A percentile compares a stretch with the other conserved stretches of the same genome.
phyloP scores from a whole-genome alignment of 2,888 invertebrate species.

The Aporophyla nigra region DNA sequence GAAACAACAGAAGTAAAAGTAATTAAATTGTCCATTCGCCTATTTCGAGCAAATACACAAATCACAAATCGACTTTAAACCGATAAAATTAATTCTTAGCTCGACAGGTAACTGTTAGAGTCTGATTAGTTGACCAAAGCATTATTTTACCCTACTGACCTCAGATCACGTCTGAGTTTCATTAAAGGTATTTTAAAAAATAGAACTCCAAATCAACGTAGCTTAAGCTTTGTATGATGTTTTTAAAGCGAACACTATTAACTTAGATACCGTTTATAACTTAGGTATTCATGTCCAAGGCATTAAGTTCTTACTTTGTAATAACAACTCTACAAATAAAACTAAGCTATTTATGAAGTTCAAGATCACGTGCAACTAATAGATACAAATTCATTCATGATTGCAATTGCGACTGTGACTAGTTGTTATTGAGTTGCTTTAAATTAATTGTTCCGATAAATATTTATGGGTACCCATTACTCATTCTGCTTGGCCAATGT shows the following conservation, averaged over 20 bases:
- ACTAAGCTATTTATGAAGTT: constrained; percentile 63
- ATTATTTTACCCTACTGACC: not conserved
- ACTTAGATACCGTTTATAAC: constrained; percentile 14
- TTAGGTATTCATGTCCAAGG: constrained; percentile 18
- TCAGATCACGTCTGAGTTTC: not conserved
- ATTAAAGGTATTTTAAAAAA: too few relatives aligned
- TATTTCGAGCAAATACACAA: too few relatives aligned
- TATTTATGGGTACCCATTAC: constrained; percentile 63
- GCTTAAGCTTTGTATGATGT: not conserved
- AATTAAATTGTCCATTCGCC: too few relatives aligned
- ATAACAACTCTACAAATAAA: constrained; percentile 34
- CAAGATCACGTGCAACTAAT: constrained; percentile 66
- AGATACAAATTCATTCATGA: constrained; percentile 63
- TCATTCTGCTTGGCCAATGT: constrained; percentile 63
- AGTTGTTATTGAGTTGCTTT: constrained; percentile 49
- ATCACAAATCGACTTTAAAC: too few relatives aligned
- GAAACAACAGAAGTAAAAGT: too few relatives aligned
- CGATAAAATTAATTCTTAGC: too few relatives aligned
- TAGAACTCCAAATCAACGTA: not conserved
- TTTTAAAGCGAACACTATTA: not conserved
- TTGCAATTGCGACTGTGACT: constrained; percentile 57
- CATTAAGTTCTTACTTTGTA: constrained; percentile 37
- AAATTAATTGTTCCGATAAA: constrained; percentile 68
- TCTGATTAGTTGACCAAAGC: too few relatives aligned
- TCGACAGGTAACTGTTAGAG: too few relatives aligned